phyloP scores from a whole-genome alignment of 2,113 vertebrate genomes.

The Ceratotherium simum region DNA sequence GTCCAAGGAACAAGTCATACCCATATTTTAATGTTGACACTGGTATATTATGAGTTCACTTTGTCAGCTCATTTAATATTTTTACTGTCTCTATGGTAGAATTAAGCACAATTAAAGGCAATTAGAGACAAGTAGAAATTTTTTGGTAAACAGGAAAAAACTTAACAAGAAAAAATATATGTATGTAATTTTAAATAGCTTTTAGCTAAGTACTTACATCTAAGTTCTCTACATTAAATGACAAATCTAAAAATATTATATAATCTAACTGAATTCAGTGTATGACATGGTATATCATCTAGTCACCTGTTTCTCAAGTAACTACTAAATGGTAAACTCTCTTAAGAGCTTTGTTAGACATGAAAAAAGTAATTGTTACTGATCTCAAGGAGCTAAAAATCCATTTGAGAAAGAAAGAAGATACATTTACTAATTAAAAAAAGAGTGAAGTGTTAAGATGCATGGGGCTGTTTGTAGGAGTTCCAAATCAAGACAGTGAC shows the following conservation, averaged over 20 bases:
- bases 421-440: background rate
- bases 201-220: background rate
- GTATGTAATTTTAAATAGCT: background rate
- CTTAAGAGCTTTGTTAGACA: background rate
- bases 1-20: background rate
- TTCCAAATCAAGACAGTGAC: background rate
- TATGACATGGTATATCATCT: background rate
- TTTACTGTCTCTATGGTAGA: background rate
- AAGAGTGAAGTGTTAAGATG: background rate
- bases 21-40: background rate
- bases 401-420: background rate
- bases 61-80: background rate
- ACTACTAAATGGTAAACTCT: background rate
- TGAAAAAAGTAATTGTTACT: background rate
- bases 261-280: slow-evolving; percentile 22
- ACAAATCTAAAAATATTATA: background rate
- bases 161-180: background rate
- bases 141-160: slow-evolving; percentile 33
- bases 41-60: background rate
- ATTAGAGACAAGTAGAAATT: background rate
- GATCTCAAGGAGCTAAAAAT: background rate
- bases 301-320: background rate
- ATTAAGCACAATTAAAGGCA: background rate
- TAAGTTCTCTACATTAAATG: background rate
- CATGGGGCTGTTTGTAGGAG: background rate